Conservation (phyloP, 1,140 invertebrate species). For the Laodelphax striatellus region DNA sequence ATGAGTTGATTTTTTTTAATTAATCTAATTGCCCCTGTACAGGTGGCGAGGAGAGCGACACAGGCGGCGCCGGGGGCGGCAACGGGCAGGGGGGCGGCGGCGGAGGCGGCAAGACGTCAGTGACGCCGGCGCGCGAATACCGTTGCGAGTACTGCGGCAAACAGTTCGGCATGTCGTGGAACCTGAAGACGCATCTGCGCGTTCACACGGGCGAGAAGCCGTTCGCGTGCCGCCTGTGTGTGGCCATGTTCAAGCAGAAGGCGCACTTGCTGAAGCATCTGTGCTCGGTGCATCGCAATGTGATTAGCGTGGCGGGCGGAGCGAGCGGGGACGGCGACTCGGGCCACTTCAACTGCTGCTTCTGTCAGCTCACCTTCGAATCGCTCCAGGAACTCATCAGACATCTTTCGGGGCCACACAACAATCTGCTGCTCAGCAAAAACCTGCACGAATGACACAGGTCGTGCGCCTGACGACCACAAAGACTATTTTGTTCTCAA, state of each 20-base stretch:
- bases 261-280: slow-evolving; percentile 73
- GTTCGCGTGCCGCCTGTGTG: slow-evolving; percentile 72
- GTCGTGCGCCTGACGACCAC: neutral
- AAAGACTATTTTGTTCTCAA: too few relatives aligned
- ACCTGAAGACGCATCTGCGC: slow-evolving; percentile 71
- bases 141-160: slow-evolving; percentile 78
- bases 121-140: slow-evolving; percentile 53
- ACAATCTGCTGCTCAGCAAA: slow-evolving; percentile 72
- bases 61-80: neutral
- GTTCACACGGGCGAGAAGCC: slow-evolving; percentile 80
- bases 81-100: slow-evolving; percentile 1
- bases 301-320: slow-evolving; percentile 61
- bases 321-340: slow-evolving; percentile 39
- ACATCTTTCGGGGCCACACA: slow-evolving; percentile 73
- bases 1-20: too few relatives aligned
- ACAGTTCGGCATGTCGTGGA: slow-evolving; percentile 83
- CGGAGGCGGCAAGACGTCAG: neutral
- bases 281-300: slow-evolving; percentile 73
- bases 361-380: slow-evolving; percentile 71
- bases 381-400: slow-evolving; percentile 70
- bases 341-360: slow-evolving; percentile 67
- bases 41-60: neutral
- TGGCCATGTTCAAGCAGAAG: slow-evolving; percentile 82
- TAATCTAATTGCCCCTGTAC: too few relatives aligned
- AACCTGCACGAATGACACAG: slow-evolving; percentile 52